Evolutionary conservation across 2,888 invertebrate species (phyloP).

Genomic region (Apotomis turbidana): DNA sequence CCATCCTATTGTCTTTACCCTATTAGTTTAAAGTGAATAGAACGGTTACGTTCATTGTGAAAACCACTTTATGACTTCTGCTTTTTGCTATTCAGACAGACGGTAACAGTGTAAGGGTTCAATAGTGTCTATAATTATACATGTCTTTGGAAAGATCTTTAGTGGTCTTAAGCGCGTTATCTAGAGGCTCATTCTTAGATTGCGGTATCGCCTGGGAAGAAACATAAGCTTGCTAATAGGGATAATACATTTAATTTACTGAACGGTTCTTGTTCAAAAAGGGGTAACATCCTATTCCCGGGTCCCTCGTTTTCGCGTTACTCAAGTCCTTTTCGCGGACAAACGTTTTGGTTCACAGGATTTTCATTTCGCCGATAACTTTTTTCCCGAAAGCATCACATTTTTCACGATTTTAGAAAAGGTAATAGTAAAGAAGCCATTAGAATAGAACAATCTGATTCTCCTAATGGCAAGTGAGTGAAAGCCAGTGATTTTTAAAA

Average conservation of each 20-base stretch:
- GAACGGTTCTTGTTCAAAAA: too few relatives aligned
- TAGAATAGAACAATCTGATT: too few relatives aligned
- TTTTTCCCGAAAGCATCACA: too few relatives aligned
- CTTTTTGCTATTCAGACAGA: conserved; percentile 25
- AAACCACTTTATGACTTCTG: conserved; percentile 24
- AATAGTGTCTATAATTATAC: conserved; percentile 1
- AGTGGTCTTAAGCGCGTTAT: conserved; percentile 10
- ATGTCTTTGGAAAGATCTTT: not conserved
- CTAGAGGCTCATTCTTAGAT: not conserved
- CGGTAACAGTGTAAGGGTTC: conserved; percentile 21
- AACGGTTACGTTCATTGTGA: conserved; percentile 37
- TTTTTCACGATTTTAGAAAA: too few relatives aligned
- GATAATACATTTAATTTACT: not conserved
- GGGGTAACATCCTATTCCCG: too few relatives aligned
- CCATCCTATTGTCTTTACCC: conserved; percentile 26
- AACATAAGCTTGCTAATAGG: not conserved
- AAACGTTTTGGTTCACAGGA: too few relatives aligned
- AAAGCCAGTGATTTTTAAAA: too few relatives aligned
- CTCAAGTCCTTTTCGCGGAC: too few relatives aligned
- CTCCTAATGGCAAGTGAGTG: too few relatives aligned
- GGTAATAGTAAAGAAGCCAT: too few relatives aligned
- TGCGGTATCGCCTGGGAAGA: not conserved
- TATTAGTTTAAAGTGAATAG: conserved; percentile 33
- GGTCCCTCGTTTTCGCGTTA: too few relatives aligned
- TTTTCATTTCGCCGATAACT: too few relatives aligned